Percentiles rank a stretch among this genome's conserved stretches.
Conservation (phyloP, 2,797 vertebrate species). For the Percopsis omiscomaycus region DNA sequence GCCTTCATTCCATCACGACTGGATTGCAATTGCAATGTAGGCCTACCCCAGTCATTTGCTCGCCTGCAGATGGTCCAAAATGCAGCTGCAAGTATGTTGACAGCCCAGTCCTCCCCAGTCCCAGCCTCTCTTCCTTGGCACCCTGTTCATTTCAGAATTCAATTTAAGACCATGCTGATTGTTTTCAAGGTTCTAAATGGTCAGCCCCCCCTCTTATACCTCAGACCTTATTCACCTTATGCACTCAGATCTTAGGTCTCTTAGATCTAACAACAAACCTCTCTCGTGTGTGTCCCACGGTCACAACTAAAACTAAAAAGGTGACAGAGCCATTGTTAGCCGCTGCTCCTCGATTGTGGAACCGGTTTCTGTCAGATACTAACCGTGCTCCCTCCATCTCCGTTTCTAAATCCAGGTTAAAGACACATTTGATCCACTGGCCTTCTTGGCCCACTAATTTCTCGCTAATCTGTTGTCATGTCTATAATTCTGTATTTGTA, state of each 20-base stretch:
- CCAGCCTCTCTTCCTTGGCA: conserved; percentile 8
- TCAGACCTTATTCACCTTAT: background rate
- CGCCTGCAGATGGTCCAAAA: conserved; percentile 13
- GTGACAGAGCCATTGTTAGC: no score
- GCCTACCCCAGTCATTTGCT: conserved; percentile 4
- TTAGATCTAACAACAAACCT: no score
- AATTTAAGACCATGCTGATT: conserved; percentile 6
- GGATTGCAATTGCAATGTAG: background rate
- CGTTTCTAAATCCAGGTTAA: no score
- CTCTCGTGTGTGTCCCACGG: background rate
- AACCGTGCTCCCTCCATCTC: no score
- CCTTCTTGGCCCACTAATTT: no score
- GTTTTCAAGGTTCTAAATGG: background rate
- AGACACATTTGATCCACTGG: no score
- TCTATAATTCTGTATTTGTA: no score
- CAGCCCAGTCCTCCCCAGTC: background rate
- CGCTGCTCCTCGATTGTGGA: no score
- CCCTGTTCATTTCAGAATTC: conserved; percentile 4
- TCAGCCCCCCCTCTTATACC: background rate
- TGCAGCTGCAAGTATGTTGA: conserved; percentile 7
- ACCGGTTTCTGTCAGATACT: no score
- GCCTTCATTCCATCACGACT: conserved; percentile 1
- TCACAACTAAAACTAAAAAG: no score
- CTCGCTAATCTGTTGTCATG: no score
- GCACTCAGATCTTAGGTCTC: background rate